phyloP scores from a whole-genome alignment of 2,888 invertebrate genomes.

The Venusia cambrica region DNA sequence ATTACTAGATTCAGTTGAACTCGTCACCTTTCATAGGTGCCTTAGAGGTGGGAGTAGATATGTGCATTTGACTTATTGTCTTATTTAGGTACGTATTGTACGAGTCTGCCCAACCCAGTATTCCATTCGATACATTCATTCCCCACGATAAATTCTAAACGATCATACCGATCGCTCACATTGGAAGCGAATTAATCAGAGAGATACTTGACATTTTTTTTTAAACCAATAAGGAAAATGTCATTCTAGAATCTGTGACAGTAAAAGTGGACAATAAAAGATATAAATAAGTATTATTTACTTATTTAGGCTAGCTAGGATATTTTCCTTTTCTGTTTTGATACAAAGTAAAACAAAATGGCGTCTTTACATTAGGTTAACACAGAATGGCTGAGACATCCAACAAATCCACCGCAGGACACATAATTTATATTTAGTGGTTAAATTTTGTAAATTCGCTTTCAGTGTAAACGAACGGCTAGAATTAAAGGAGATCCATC shows the following conservation, averaged over 20 bases:
- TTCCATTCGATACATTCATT: constrained; percentile 46
- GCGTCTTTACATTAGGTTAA: too few species aligned
- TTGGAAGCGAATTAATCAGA: too few species aligned
- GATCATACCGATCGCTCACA: constrained; percentile 14
- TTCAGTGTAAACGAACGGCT: constrained; percentile 32
- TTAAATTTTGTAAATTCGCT: neutral
- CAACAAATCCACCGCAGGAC: too few species aligned
- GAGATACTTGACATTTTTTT: neutral
- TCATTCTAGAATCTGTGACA: too few species aligned
- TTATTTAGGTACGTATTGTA: constrained; percentile 61
- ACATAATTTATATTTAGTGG: neutral
- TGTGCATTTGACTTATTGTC: constrained; percentile 74
- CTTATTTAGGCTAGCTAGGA: too few species aligned
- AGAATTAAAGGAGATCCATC: constrained; percentile 61
- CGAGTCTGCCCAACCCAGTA: constrained; percentile 74
- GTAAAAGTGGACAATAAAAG: too few species aligned
- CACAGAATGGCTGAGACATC: too few species aligned
- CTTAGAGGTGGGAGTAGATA: constrained; percentile 69
- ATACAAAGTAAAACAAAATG: too few species aligned
- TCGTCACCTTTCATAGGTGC: constrained; percentile 31
- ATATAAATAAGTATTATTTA: too few species aligned
- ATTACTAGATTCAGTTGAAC: constrained; percentile 75
- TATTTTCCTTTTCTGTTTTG: too few species aligned
- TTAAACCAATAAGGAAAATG: neutral
- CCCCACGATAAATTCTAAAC: constrained; percentile 45